phyloP scores from a whole-genome alignment of 2,888 invertebrate genomes.

The Chydorus sphaericus region DNA sequence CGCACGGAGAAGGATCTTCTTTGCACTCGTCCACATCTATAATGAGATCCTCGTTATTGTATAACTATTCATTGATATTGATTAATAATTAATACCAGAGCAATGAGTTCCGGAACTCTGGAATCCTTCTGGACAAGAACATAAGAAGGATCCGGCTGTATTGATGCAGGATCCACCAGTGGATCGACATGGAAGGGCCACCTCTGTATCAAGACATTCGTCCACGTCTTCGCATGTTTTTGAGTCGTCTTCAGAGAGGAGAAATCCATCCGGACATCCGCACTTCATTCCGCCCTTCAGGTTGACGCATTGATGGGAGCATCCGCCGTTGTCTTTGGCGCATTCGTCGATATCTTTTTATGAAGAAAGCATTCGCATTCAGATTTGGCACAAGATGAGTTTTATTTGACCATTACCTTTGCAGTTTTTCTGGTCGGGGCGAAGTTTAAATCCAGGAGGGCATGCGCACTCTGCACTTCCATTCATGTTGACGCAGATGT shows the following conservation, averaged over 20 bases:
- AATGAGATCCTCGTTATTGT: background rate
- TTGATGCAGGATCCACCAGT: conserved; percentile 15
- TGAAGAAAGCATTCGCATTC: too few relatives aligned
- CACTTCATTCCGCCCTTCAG: conserved; percentile 28
- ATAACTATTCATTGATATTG: background rate
- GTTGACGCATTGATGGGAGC: conserved; percentile 36
- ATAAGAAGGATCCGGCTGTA: conserved; percentile 17
- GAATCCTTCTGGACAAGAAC: conserved; percentile 29
- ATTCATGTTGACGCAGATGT: conserved; percentile 37
- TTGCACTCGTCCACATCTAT: conserved; percentile 44
- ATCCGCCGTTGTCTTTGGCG: conserved; percentile 23
- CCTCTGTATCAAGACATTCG: conserved; percentile 1
- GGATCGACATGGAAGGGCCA: background rate
- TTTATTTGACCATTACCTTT: conserved; percentile 18
- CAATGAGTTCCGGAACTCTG: conserved; percentile 20
- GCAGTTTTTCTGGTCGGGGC: conserved; percentile 22
- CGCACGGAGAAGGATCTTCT: conserved; percentile 39
- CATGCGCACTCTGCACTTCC: conserved; percentile 43
- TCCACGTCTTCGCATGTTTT: conserved; percentile 10
- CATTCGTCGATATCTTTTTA: conserved; percentile 20
- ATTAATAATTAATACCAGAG: conserved; percentile 16
- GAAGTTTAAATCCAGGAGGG: conserved; percentile 32
- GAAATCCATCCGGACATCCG: conserved; percentile 19
- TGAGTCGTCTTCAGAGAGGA: conserved; percentile 6
- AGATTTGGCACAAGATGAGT: background rate